These are phyloP conservation scores for Toxostoma redivivum DNA, from an alignment of 2,113 vertebrate genomes.

Conservation along the genomic window DNA sequence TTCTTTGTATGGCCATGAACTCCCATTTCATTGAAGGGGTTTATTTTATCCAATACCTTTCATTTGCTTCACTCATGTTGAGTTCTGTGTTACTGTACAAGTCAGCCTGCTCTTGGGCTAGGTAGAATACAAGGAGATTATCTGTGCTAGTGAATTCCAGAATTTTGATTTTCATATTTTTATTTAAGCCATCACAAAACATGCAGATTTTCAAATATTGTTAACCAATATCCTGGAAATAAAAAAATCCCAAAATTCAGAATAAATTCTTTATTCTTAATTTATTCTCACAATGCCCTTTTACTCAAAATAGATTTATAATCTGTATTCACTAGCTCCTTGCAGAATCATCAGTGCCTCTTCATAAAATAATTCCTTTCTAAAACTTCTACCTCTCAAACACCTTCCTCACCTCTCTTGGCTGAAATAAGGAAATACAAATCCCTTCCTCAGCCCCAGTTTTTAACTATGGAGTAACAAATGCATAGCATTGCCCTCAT, in stretches of 20 bases:
- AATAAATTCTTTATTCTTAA: neutral
- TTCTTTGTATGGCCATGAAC: neutral
- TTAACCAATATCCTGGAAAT: neutral
- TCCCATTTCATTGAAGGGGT: neutral
- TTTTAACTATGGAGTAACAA: neutral
- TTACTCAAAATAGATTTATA: neutral
- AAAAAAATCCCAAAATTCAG: neutral
- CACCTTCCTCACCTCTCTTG: neutral
- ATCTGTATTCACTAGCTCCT: neutral
- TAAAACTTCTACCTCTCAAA: neutral
- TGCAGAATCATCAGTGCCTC: neutral
- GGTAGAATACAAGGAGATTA: neutral
- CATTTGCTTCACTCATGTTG: neutral
- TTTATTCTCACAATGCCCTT: neutral
- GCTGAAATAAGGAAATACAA: neutral
- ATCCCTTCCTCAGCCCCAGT: neutral
- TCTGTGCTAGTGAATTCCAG: neutral
- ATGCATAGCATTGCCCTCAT: neutral
- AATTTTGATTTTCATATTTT: neutral
- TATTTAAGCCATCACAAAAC: neutral
- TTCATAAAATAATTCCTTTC: neutral
- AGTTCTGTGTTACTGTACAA: neutral
- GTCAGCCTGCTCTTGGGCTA: neutral
- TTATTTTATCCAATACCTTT: neutral
- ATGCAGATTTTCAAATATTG: neutral